Percentiles rank a stretch among this genome's conserved stretches.
phyloP scores from a whole-genome alignment of 2,797 vertebrate genomes.

The Myotis pilosus region DNA sequence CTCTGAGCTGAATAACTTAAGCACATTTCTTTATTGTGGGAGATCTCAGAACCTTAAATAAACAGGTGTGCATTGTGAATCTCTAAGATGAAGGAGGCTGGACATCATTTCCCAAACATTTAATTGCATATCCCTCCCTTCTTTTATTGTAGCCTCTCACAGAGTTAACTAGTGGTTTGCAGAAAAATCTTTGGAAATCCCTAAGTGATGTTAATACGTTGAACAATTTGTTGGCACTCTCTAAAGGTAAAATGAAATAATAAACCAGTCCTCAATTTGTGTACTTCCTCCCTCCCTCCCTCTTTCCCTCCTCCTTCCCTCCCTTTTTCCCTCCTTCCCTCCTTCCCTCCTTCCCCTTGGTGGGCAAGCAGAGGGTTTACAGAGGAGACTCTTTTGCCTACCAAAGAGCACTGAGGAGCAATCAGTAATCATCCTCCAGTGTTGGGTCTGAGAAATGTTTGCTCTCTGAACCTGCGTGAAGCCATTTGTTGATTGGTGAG shows the following conservation, averaged over 20 bases:
- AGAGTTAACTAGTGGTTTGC: background rate
- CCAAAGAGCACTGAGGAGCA: background rate
- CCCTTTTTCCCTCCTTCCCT: background rate
- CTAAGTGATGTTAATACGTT: background rate
- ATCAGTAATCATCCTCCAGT: background rate
- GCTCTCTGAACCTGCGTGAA: background rate
- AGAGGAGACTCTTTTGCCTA: background rate
- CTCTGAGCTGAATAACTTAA: background rate
- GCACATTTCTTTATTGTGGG: background rate
- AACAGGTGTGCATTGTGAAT: background rate
- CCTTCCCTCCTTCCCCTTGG: background rate
- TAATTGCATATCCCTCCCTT: background rate
- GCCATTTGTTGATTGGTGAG: background rate
- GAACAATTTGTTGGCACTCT: background rate
- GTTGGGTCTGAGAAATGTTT: background rate
- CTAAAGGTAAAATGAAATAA: background rate
- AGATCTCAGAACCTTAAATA: background rate
- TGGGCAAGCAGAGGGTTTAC: background rate
- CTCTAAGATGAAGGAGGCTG: background rate
- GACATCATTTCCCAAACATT: background rate
- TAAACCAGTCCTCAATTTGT: background rate
- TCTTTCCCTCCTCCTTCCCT: too few relatives aligned
- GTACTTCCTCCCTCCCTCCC: background rate
- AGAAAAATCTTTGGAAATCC: background rate
- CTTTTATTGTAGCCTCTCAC: background rate